Percentiles rank a stretch among this genome's conserved stretches.
Conservation (phyloP, 2,113 vertebrate genomes). For the Odobenus rosmarus region DNA sequence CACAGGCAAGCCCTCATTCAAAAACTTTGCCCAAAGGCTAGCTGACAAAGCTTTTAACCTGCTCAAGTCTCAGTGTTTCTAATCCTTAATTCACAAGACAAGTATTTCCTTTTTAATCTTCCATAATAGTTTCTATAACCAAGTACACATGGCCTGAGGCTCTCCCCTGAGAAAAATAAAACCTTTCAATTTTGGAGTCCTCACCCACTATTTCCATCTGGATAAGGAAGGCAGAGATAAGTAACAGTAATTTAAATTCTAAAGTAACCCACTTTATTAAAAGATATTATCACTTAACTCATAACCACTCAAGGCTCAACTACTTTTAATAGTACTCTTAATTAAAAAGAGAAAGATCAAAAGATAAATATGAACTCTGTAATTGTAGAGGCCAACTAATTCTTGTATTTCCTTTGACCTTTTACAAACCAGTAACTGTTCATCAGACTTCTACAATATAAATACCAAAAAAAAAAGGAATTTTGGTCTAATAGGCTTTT, state of each 20-base stretch:
- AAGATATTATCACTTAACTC: slow-evolving; percentile 43
- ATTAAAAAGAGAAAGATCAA: slow-evolving; percentile 67
- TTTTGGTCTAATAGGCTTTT: slow-evolving; percentile 27
- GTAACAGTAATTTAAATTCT: slow-evolving; percentile 19
- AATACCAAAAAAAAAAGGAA: background rate
- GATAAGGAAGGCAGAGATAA: background rate
- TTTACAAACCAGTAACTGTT: slow-evolving; percentile 22
- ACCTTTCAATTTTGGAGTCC: background rate
- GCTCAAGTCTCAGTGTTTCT: background rate
- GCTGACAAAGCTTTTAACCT: background rate
- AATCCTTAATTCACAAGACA: background rate
- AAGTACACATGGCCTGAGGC: background rate
- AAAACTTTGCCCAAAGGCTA: background rate
- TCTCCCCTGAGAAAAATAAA: slow-evolving; percentile 45
- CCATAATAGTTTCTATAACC: background rate
- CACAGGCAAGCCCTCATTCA: background rate
- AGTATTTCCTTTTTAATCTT: slow-evolving; percentile 21
- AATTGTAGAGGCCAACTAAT: background rate
- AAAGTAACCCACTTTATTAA: slow-evolving; percentile 29
- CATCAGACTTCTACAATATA: background rate
- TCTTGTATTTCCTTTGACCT: slow-evolving; percentile 38
- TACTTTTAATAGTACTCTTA: slow-evolving; percentile 47
- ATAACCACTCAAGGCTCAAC: background rate
- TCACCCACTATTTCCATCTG: background rate
- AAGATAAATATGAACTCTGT: slow-evolving; percentile 25